These are phyloP conservation scores for Leptinotarsa juncta DNA, from an alignment of 2,888 invertebrate genomes.

Conservation along the genomic window DNA sequence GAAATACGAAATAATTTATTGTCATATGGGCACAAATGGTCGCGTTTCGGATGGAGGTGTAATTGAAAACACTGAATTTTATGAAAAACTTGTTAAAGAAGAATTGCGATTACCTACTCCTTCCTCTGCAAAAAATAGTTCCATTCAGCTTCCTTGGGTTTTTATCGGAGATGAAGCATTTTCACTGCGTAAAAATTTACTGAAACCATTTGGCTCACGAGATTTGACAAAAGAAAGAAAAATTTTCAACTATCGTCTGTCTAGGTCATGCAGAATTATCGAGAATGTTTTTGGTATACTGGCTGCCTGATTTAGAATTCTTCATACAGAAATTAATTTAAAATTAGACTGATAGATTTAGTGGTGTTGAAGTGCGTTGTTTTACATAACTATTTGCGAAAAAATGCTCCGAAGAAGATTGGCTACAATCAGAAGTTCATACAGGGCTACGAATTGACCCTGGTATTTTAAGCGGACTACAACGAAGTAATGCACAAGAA, in stretches of 20 bases:
- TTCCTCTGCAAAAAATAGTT: not conserved
- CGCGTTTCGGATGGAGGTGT: not conserved
- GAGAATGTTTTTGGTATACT: not conserved
- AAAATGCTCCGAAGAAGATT: not conserved
- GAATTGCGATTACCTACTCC: not conserved
- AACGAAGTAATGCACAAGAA: not conserved
- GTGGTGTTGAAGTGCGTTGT: not conserved
- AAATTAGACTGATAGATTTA: not conserved
- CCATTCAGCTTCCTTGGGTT: not conserved
- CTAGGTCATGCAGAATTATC: not conserved
- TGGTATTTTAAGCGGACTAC: not conserved
- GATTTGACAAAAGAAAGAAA: not conserved
- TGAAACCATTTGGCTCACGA: conserved; percentile 5
- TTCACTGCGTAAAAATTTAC: not conserved
- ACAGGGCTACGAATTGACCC: not conserved
- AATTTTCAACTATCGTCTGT: not conserved
- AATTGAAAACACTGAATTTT: conserved; percentile 5
- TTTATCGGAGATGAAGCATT: not conserved
- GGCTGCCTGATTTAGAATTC: not conserved
- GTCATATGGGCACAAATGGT: conserved; percentile 7
- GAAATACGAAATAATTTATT: not conserved
- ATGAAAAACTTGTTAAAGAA: not conserved
- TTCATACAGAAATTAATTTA: not conserved
- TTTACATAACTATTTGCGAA: not conserved
- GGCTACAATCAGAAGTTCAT: not conserved